A percentile compares a stretch with the other conserved stretches of the same genome.
Conservation (phyloP, 2,888 invertebrate genomes). For the Xanthia icteritia region DNA sequence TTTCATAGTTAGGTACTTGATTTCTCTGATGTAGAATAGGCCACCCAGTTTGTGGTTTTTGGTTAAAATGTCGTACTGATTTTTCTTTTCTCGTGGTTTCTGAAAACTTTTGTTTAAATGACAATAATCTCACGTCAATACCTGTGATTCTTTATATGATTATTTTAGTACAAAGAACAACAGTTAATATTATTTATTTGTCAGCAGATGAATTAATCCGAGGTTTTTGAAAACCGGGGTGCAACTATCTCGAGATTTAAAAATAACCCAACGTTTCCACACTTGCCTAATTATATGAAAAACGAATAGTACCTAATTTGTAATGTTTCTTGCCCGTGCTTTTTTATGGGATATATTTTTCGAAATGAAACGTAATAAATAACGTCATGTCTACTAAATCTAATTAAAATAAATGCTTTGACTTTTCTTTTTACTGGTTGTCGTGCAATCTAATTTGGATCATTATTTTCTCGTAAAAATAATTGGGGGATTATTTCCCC, state of each 20-base stretch:
- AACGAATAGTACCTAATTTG: background rate
- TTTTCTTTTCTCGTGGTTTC: background rate
- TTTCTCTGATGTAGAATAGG: background rate
- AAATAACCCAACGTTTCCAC: too few relatives aligned
- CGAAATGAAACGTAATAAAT: background rate
- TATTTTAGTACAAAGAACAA: background rate
- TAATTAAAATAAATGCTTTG: conserved; percentile 1
- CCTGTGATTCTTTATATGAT: background rate
- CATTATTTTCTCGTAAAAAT: background rate
- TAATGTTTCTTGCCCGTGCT: background rate
- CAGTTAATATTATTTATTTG: background rate
- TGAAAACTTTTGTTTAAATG: background rate
- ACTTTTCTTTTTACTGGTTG: conserved; percentile 17
- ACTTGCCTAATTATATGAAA: background rate
- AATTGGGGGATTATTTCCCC: background rate
- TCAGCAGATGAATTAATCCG: background rate
- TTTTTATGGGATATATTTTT: background rate
- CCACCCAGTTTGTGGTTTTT: background rate
- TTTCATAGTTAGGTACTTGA: background rate
- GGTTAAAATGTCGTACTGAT: background rate
- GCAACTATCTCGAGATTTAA: too few relatives aligned
- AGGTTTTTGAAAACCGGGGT: background rate
- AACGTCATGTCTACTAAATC: background rate
- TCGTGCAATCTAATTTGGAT: background rate
- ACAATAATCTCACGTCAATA: background rate